Evolutionary conservation across 2,113 vertebrate species (phyloP).

Genomic region (Sphaerodactylus townsendi): DNA sequence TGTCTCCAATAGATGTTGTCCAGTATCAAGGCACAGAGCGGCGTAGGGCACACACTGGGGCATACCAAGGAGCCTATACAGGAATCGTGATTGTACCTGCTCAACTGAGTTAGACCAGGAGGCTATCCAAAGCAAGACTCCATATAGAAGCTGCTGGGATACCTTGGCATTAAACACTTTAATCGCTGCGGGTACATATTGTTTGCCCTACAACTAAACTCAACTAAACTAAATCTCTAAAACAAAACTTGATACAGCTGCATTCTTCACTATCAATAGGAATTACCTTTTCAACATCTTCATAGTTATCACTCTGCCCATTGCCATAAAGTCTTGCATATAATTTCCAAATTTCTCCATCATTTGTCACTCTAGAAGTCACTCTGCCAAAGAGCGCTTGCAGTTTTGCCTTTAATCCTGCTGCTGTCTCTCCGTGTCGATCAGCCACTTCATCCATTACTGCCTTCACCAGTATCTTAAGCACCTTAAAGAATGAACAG

Average conservation of each 20-base stretch:
- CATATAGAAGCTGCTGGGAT: too few species aligned
- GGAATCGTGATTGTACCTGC: too few species aligned
- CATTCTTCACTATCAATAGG: not conserved
- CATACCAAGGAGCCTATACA: too few species aligned
- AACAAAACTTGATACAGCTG: too few species aligned
- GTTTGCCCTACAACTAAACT: too few species aligned
- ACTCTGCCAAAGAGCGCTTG: conserved; percentile 90
- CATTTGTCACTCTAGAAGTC: conserved; percentile 84
- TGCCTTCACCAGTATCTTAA: conserved; percentile 86
- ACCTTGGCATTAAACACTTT: too few species aligned
- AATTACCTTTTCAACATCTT: conserved; percentile 89
- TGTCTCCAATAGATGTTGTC: too few species aligned
- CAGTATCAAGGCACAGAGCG: too few species aligned
- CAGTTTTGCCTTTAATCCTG: conserved; percentile 75
- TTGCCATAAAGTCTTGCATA: conserved; percentile 86
- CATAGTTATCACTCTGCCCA: conserved; percentile 75
- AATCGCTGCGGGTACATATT: too few species aligned
- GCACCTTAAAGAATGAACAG: conserved; percentile 74
- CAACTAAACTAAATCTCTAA: not conserved
- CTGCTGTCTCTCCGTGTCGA: conserved; percentile 73
- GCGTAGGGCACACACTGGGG: too few species aligned
- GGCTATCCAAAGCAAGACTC: too few species aligned
- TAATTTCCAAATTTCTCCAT: conserved; percentile 86
- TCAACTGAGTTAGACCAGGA: too few species aligned
- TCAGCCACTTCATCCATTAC: conserved; percentile 80